A percentile compares a stretch with the other conserved stretches of the same genome.
phyloP scores from a whole-genome alignment of 2,797 vertebrate genomes.

The Numenius phaeopus region DNA sequence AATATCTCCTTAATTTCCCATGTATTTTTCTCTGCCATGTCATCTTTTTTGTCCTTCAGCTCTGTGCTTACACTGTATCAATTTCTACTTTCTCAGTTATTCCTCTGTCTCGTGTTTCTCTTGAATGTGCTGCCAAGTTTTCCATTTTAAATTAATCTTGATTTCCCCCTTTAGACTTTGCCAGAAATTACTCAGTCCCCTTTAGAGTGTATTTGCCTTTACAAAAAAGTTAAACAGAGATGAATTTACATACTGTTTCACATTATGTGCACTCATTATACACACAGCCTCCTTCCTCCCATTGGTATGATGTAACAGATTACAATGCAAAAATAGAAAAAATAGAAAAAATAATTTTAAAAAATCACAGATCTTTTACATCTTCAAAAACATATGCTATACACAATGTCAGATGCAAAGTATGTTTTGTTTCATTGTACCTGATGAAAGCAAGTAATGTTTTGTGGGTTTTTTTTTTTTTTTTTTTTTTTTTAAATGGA shows the following conservation, averaged over 20 bases:
- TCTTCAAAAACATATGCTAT: not conserved
- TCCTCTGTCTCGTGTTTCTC: not conserved
- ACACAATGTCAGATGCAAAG: not conserved
- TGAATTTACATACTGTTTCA: slow-evolving; percentile 11
- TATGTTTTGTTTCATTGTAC: not conserved
- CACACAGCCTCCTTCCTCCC: not conserved
- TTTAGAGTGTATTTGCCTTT: slow-evolving; percentile 1
- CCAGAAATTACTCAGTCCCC: slow-evolving; percentile 34
- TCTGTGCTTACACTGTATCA: not conserved
- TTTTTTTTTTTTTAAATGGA: not conserved
- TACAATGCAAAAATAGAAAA: not conserved
- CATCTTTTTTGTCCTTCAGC: not conserved
- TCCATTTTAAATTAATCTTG: slow-evolving; percentile 19
- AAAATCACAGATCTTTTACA: not conserved
- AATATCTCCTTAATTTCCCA: not conserved
- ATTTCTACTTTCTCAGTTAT: slow-evolving; percentile 16
- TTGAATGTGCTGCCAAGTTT: slow-evolving; percentile 22
- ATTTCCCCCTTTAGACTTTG: slow-evolving; percentile 12
- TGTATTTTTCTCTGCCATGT: not conserved
- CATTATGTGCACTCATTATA: not conserved
- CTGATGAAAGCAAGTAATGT: not conserved
- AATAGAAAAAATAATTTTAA: not conserved
- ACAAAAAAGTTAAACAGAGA: slow-evolving; percentile 10
- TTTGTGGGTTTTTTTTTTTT: too few species aligned
- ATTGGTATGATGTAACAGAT: not conserved